These are phyloP conservation scores for Gnathonemus echidnorhynchus DNA, from an alignment of 2,113 vertebrate species.

Conservation along the genomic window DNA sequence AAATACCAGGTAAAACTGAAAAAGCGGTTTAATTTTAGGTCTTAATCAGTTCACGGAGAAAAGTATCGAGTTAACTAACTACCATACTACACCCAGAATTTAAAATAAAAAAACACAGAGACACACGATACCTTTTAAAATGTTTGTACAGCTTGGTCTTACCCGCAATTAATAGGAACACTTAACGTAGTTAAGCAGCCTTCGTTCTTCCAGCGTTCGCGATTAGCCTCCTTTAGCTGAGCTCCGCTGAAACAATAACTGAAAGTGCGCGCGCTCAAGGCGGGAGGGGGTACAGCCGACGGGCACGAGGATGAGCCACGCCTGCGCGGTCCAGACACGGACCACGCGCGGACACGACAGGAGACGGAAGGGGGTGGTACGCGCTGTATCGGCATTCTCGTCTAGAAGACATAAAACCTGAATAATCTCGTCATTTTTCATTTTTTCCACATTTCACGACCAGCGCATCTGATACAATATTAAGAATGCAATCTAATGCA, in stretches of 20 bases:
- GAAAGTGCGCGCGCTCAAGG: constrained; percentile 7
- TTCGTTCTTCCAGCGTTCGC: background rate
- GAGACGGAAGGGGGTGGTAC: background rate
- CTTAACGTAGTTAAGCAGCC: background rate
- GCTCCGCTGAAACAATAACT: constrained; percentile 12
- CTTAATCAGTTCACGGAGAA: constrained; percentile 1
- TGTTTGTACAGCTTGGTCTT: background rate
- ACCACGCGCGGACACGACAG: background rate
- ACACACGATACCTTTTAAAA: background rate
- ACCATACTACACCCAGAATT: background rate
- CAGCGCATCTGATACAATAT: background rate
- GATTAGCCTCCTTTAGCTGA: background rate
- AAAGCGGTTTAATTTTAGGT: background rate
- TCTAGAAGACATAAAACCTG: background rate
- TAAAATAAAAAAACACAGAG: background rate
- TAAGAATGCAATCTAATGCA: background rate
- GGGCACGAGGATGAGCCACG: constrained; percentile 5
- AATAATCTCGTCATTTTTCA: background rate
- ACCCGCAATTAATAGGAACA: background rate
- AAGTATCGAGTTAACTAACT: background rate
- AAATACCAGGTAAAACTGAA: background rate
- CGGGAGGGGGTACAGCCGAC: background rate
- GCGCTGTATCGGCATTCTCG: background rate
- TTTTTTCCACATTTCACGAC: background rate
- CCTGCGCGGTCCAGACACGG: background rate